phyloP scores from a whole-genome alignment of 2,113 vertebrate species.

The Vicugna pacos region DNA sequence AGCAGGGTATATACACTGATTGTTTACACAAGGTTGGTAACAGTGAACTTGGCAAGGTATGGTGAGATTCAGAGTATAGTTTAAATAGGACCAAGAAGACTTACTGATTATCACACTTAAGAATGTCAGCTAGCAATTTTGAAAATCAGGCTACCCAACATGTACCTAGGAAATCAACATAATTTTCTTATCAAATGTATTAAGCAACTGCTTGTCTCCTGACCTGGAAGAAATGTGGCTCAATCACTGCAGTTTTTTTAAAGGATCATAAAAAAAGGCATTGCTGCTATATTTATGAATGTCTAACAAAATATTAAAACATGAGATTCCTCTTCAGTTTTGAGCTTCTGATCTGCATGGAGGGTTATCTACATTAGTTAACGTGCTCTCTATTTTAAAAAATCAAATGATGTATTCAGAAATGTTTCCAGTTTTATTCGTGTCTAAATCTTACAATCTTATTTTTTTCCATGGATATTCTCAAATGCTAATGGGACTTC shows the following conservation, averaged over 20 bases:
- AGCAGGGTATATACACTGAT: not conserved
- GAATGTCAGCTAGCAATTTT: not conserved
- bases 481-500: not conserved
- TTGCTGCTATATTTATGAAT: not conserved
- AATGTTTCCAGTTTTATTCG: not conserved
- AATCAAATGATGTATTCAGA: not conserved
- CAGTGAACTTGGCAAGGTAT: not conserved
- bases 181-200: not conserved
- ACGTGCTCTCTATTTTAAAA: not conserved
- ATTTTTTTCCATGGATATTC: not conserved
- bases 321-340: not conserved
- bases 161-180: not conserved
- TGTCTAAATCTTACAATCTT: not conserved
- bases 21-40: not conserved
- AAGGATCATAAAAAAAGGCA: not conserved
- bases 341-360: not conserved
- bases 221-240: not conserved
- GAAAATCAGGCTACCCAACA: not conserved
- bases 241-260: not conserved
- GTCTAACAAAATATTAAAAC: not conserved
- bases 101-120: not conserved
- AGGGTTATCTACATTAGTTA: not conserved
- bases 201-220: not conserved
- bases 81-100: not conserved
- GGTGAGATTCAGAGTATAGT: not conserved